These are phyloP conservation scores for Rynchops niger DNA, from an alignment of 2,113 vertebrate genomes.

Conservation along the genomic window DNA sequence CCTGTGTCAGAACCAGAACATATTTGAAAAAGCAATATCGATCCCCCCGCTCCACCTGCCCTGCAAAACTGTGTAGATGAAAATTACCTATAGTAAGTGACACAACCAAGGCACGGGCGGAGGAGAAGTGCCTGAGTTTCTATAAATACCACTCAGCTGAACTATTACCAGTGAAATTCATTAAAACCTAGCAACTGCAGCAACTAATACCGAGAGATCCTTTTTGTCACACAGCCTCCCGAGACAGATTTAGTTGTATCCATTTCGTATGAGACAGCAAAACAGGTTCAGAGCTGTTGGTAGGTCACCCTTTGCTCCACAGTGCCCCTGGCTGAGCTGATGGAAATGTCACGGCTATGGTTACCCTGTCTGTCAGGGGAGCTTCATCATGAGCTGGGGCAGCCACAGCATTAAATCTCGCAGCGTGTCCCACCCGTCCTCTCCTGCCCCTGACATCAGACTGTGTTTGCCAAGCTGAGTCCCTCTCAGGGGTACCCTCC, in stretches of 20 bases:
- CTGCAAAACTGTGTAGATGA: not conserved
- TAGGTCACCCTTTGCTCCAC: not conserved
- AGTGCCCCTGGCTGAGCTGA: not conserved
- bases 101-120: fast-evolving
- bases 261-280: not conserved
- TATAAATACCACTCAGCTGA: not conserved
- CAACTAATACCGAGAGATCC: not conserved
- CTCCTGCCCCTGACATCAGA: not conserved
- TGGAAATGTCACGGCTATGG: not conserved
- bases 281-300: not conserved
- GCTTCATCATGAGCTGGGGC: not conserved
- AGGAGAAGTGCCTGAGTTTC: not conserved
- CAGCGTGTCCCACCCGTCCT: not conserved
- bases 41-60: not conserved
- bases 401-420: not conserved
- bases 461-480: not conserved
- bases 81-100: not conserved
- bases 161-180: not conserved
- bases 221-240: not conserved
- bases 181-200: not conserved
- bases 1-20: not conserved
- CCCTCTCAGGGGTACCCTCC: not conserved
- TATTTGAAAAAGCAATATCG: not conserved
- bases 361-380: not conserved
- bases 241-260: not conserved